Base-by-base conservation (phyloP, 2,113 vertebrate genomes). In the Pituophis catenifer region DNA sequence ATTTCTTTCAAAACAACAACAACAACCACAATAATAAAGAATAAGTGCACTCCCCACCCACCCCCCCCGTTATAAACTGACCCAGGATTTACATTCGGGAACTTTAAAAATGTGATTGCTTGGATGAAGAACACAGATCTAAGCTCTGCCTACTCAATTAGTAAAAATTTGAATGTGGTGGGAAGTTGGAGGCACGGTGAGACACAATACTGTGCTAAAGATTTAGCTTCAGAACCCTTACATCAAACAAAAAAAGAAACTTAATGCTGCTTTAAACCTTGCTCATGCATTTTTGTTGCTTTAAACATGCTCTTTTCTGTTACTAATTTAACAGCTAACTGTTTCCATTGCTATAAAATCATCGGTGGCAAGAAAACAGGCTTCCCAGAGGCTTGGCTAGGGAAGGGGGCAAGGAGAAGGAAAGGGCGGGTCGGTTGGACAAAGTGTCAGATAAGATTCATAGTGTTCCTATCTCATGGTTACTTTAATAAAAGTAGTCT, bases 31-130 rank as follows among this genome's bases (percentile, higher is more conserved):
- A 93, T 57, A 53, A 90, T 98, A 97, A 96, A 97, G 98, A 98
- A 97, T 98, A 98, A 98, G 98, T 98, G 98, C 98, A 99, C 98
- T 98, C 98, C 98, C 98, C 96, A 95, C 96, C 96, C 96, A n/a
- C 81, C 88, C 90, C 90, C 70, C 98, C 96, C 97, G 97, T 97
- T 97, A 96, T 97, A 97, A 97, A 95, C 96, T 97, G 95, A 97
- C 97, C 97, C 97, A 97, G 96, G 96, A 97, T 97, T 97, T 98
- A 98, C 97, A 98, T 98, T 98, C 97, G 96, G 97, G 95, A 96
- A 94, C 95, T 97, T 96, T 96, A 91, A 95, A 94, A 97, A 96
- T 81, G 95, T 92, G 95, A 91, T 94, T 38, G 93, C 90, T 96
- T 95, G 94, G 97, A 97, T 97, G 96, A 97, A 98, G 97, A 97